Evolutionary conservation across 2,888 invertebrate species (phyloP).

Genomic region (Pandemis heparana): DNA sequence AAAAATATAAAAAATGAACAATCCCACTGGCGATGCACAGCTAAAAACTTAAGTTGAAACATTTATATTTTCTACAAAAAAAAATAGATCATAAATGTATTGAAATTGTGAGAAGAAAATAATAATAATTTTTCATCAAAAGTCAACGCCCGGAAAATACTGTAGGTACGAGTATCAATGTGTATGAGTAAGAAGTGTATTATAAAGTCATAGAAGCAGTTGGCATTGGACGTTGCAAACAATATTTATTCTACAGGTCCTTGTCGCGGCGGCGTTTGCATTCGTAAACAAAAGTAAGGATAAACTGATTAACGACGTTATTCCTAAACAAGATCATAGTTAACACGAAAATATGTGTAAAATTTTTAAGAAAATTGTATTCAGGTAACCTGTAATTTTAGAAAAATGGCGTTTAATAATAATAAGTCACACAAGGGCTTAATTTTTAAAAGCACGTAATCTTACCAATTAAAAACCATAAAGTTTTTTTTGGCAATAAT

Average conservation of each 20-base stretch:
- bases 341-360: slow-evolving; percentile 1
- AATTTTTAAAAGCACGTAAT: too few relatives aligned
- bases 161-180: slow-evolving; percentile 5
- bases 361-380: neutral
- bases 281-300: slow-evolving; percentile 41
- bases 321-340: slow-evolving; percentile 17
- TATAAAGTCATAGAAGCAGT: slow-evolving; percentile 49
- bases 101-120: neutral
- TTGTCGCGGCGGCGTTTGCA: slow-evolving; percentile 40
- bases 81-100: neutral
- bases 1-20: too few relatives aligned
- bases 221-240: slow-evolving; percentile 49
- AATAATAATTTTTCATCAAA: neutral
- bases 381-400: too few relatives aligned
- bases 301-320: slow-evolving; percentile 34
- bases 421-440: too few relatives aligned
- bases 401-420: too few relatives aligned
- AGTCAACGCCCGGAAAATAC: neutral
- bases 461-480: too few relatives aligned
- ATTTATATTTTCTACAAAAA: neutral
- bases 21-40: neutral
- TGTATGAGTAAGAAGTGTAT: slow-evolving; percentile 31
- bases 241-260: slow-evolving; percentile 46
- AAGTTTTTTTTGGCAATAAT: too few relatives aligned
- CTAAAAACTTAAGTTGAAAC: neutral